A percentile compares a stretch with the other conserved stretches of the same genome.
These are phyloP conservation scores for Xenopus laevis DNA, from an alignment of 2,113 vertebrate species.

Conservation along the genomic window DNA sequence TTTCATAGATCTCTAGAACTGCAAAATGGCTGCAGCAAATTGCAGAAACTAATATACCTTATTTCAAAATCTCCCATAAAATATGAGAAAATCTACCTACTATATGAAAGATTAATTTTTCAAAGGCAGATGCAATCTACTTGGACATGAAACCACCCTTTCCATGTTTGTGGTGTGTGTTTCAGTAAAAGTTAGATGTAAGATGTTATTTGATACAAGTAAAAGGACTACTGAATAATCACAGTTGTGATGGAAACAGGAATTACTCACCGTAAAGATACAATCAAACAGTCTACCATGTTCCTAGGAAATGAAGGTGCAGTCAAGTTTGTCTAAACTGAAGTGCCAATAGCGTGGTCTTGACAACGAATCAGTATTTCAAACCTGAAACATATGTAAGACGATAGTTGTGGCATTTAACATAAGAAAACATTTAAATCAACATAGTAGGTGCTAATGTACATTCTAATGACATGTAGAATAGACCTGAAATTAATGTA, in stretches of 20 bases:
- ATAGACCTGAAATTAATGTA: too few species aligned
- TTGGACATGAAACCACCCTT: too few species aligned
- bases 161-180: too few species aligned
- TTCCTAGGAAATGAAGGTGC: slow-evolving; percentile 47
- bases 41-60: too few species aligned
- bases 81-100: neutral
- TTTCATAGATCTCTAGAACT: too few species aligned
- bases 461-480: too few species aligned
- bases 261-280: slow-evolving; percentile 61
- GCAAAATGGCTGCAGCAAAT: too few species aligned
- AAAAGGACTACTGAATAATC: neutral
- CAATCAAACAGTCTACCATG: slow-evolving; percentile 63
- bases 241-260: slow-evolving; percentile 4
- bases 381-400: slow-evolving; percentile 8
- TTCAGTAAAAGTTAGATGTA: too few species aligned
- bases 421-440: too few species aligned
- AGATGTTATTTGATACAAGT: neutral
- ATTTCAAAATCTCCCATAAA: too few species aligned
- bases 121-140: neutral
- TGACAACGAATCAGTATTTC: slow-evolving; percentile 40
- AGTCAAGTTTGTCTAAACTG: slow-evolving; percentile 43
- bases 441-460: too few species aligned
- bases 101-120: neutral
- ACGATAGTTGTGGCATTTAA: too few species aligned
- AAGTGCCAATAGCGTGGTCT: slow-evolving; percentile 18